A percentile compares a stretch with the other conserved stretches of the same genome.
These are phyloP conservation scores for Accipiter virgatus DNA, from an alignment of 2,113 vertebrate species.

Conservation along the genomic window DNA sequence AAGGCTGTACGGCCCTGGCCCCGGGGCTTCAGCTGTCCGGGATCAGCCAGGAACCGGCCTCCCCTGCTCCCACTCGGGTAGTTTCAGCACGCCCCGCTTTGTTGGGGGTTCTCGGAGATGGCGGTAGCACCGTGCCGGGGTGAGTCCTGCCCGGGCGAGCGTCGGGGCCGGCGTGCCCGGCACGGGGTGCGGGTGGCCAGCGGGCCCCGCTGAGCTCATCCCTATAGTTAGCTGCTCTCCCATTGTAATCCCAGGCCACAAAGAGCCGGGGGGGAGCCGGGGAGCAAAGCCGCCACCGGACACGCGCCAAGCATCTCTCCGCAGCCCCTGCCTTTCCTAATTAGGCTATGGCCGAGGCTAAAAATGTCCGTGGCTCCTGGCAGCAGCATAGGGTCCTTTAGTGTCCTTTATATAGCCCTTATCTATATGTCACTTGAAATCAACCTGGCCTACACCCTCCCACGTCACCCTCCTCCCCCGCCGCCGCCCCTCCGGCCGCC, in stretches of 20 bases:
- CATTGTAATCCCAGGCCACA: conserved; percentile 72
- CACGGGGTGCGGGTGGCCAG: background rate
- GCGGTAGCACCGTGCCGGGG: fast-evolving
- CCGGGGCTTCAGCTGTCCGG: background rate
- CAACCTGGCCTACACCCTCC: conserved; percentile 44
- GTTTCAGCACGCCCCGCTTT: background rate
- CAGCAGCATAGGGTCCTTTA: conserved; percentile 34
- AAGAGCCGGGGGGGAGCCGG: conserved; percentile 33
- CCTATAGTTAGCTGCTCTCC: conserved; percentile 67
- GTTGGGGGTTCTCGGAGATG: background rate
- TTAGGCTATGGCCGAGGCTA: conserved; percentile 64
- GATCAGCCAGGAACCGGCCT: background rate
- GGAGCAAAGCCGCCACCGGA: background rate
- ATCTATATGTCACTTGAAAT: conserved; percentile 64
- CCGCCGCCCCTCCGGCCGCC: background rate
- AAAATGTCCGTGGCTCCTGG: conserved; percentile 44
- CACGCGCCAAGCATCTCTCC: conserved; percentile 59
- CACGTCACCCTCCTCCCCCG: background rate
- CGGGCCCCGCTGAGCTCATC: conserved; percentile 57
- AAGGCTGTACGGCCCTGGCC: background rate
- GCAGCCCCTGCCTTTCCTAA: conserved; percentile 69
- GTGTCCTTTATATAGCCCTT: conserved; percentile 71
- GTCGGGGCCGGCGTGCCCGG: fast-evolving
- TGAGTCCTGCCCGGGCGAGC: fast-evolving
- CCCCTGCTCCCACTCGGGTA: background rate